Evolutionary conservation across 30 jellyfish, hydroid and myxozoan genomes (phyloP).

Genomic region (Catostylus mosaicus): DNA sequence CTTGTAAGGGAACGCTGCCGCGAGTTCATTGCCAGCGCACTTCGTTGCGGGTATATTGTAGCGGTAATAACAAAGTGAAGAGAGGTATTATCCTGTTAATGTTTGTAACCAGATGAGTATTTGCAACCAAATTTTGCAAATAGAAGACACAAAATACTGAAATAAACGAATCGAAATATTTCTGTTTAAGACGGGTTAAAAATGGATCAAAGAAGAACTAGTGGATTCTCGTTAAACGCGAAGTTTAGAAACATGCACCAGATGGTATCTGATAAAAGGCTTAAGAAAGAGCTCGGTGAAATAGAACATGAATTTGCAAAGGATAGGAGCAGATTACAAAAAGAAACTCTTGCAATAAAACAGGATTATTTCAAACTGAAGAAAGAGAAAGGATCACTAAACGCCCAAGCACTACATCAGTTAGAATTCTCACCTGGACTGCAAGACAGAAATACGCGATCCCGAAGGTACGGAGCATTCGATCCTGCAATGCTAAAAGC

Average conservation of each 20-base stretch:
- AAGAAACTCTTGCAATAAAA: conserved; percentile 59
- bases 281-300: conserved; percentile 48
- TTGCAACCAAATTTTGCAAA: too few relatives aligned
- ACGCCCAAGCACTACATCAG: conserved; percentile 42
- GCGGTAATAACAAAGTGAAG: too few relatives aligned
- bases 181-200: too few relatives aligned
- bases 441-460: conserved; percentile 65
- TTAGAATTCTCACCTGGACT: conserved; percentile 64
- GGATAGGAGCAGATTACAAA: conserved; percentile 35
- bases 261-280: conserved; percentile 53
- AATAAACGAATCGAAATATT: too few relatives aligned
- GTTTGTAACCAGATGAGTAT: too few relatives aligned
- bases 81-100: too few relatives aligned
- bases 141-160: too few relatives aligned
- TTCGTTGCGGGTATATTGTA: too few relatives aligned
- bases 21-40: too few relatives aligned
- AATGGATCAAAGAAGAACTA: conserved; percentile 53
- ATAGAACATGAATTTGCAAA: conserved; percentile 57
- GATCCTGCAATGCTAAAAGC: conserved; percentile 75
- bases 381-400: conserved; percentile 57
- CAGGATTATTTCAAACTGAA: conserved; percentile 56
- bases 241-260: conserved; percentile 57
- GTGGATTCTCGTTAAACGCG: conserved; percentile 45
- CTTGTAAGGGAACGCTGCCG: too few relatives aligned
- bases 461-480: conserved; percentile 53